Percentiles rank a stretch among this genome's conserved stretches.
phyloP scores from a whole-genome alignment of 2,888 invertebrate species.

The Physocephala rufipes region DNA sequence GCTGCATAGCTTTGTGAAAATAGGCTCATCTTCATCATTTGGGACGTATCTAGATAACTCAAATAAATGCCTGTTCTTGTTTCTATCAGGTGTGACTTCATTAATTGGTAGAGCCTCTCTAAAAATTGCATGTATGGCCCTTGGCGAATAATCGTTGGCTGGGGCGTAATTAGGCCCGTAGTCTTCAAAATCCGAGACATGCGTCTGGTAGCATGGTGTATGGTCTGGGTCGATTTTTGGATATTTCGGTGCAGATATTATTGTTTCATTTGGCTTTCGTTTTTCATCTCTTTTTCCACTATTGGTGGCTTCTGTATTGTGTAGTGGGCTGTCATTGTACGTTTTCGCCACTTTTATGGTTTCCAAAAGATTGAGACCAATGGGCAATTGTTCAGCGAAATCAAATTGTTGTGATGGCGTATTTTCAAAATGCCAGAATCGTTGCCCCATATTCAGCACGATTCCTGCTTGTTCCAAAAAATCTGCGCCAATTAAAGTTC shows the following conservation, averaged over 20 bases:
- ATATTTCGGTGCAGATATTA: background rate
- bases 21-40: background rate
- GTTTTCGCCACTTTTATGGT: background rate
- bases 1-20: background rate
- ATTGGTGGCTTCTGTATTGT: no score
- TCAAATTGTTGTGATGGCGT: slow-evolving; percentile 29
- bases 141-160: slow-evolving; percentile 28
- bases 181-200: background rate
- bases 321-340: no score
- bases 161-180: background rate
- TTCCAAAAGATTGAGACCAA: background rate
- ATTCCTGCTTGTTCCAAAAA: no score
- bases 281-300: no score
- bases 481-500: no score
- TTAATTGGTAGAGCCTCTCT: background rate
- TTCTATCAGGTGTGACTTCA: slow-evolving; percentile 6
- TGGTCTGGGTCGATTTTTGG: background rate
- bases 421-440: slow-evolving; percentile 12
- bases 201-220: background rate
- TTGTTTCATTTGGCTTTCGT: slow-evolving; percentile 1
- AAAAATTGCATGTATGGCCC: slow-evolving; percentile 22
- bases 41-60: background rate
- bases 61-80: background rate
- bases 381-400: slow-evolving; percentile 13
- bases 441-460: no score